These are phyloP conservation scores for Lepidocolaptes lacrymiger DNA, from an alignment of 2,797 vertebrate genomes.

Conservation along the genomic window DNA sequence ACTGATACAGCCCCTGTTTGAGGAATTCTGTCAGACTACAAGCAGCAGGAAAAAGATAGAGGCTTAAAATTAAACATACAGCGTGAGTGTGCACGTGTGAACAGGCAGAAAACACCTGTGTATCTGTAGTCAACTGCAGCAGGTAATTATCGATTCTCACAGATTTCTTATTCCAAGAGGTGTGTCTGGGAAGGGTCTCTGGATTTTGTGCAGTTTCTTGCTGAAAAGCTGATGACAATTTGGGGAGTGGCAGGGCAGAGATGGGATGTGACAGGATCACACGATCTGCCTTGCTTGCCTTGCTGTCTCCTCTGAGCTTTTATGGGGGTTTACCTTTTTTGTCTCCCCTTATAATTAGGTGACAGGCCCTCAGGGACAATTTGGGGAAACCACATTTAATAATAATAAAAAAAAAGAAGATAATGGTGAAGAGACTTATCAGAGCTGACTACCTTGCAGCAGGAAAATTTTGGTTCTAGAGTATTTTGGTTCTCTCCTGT, in stretches of 20 bases:
- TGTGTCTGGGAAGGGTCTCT: not conserved
- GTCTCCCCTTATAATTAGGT: not conserved
- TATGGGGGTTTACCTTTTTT: not conserved
- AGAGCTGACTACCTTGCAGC: not conserved
- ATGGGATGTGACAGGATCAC: not conserved
- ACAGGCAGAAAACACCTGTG: not conserved
- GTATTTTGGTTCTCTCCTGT: not conserved
- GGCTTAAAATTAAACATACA: not conserved
- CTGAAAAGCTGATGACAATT: not conserved
- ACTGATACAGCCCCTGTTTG: not conserved
- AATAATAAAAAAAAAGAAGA: not conserved
- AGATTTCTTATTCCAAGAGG: not conserved
- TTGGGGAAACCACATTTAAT: not conserved
- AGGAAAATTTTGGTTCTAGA: not conserved
- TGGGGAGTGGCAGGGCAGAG: not conserved
- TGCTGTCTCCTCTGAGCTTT: not conserved
- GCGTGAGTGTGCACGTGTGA: accelerated
- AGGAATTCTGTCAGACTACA: not conserved
- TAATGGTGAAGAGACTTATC: not conserved
- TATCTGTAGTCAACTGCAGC: not conserved
- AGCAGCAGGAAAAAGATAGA: not conserved
- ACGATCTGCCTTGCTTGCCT: not conserved
- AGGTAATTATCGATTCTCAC: not conserved
- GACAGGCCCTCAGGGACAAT: not conserved
- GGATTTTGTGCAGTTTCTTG: not conserved